Evolutionary conservation across 2,888 invertebrate genomes (phyloP).

Genomic region (Ichneumoninae sp.): DNA sequence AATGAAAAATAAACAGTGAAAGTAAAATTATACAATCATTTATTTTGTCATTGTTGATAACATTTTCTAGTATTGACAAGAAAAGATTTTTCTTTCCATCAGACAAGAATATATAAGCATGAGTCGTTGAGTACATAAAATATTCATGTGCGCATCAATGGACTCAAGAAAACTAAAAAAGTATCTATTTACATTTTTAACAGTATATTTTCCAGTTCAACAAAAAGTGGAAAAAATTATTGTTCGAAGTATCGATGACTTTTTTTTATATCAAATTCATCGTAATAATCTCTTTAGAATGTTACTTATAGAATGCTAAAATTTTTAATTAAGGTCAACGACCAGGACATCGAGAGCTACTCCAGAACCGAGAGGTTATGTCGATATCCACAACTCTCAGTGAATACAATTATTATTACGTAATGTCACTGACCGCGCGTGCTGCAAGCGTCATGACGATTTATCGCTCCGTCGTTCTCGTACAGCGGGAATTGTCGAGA

Average conservation of each 20-base stretch:
- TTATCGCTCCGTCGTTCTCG: conserved; percentile 1
- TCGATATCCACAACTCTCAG: background rate
- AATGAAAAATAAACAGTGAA: background rate
- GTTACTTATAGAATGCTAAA: too few relatives aligned
- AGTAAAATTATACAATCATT: background rate
- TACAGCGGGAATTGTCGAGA: background rate
- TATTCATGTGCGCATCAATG: too few relatives aligned
- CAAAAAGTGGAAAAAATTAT: background rate
- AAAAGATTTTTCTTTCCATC: background rate
- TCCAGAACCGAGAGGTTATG: conserved; percentile 26
- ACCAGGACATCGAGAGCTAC: background rate
- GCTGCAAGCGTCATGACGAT: conserved; percentile 48
- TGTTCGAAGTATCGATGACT: too few relatives aligned
- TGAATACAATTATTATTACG: background rate
- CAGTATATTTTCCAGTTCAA: background rate
- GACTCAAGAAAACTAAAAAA: background rate
- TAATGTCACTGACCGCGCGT: conserved; percentile 46
- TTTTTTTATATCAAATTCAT: too few relatives aligned
- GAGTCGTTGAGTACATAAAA: too few relatives aligned
- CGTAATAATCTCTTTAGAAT: too few relatives aligned
- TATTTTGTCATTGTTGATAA: background rate
- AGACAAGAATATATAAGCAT: too few relatives aligned
- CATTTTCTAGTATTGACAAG: background rate
- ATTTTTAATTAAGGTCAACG: background rate
- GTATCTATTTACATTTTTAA: background rate